A percentile compares a stretch with the other conserved stretches of the same genome.
phyloP scores from a whole-genome alignment of 1,140 invertebrate species.

The Euura lappo region DNA sequence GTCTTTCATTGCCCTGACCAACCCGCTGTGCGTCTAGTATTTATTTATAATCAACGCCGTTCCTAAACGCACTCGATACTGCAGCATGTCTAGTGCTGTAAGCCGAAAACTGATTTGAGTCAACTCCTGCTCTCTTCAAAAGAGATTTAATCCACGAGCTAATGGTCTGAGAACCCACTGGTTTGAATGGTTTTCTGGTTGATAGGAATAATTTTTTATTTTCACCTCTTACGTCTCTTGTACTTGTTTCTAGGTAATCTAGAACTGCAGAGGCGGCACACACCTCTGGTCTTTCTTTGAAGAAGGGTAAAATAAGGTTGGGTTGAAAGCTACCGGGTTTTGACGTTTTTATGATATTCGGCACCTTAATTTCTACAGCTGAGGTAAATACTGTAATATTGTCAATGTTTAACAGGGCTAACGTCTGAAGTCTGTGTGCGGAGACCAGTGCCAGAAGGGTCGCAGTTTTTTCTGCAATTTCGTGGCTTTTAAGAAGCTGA shows the following conservation, averaged over 20 bases:
- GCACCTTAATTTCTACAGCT: background rate
- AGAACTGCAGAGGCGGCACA: constrained; percentile 9
- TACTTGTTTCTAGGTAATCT: constrained; percentile 11
- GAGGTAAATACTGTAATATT: background rate
- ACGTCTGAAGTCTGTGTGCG: background rate
- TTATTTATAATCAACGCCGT: constrained; percentile 26
- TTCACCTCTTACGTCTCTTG: background rate
- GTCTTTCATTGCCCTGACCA: constrained; percentile 28
- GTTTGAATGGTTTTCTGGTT: background rate
- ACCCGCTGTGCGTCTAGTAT: constrained; percentile 25
- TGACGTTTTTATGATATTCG: background rate
- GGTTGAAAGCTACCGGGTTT: background rate
- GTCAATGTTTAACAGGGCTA: background rate
- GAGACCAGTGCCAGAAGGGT: background rate
- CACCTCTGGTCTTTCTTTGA: background rate
- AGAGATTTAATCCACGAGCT: constrained; percentile 34
- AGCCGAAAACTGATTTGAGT: constrained; percentile 26
- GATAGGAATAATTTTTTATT: background rate
- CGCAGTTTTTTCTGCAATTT: background rate
- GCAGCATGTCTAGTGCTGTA: constrained; percentile 37
- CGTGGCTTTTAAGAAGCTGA: background rate
- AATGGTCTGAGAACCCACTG: constrained; percentile 32
- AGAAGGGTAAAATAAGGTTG: constrained; percentile 8
- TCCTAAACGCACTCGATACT: constrained; percentile 28
- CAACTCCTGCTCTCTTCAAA: constrained; percentile 28